Evolutionary conservation across 2,113 vertebrate species (phyloP).

Genomic region (Dasyprocta punctata): DNA sequence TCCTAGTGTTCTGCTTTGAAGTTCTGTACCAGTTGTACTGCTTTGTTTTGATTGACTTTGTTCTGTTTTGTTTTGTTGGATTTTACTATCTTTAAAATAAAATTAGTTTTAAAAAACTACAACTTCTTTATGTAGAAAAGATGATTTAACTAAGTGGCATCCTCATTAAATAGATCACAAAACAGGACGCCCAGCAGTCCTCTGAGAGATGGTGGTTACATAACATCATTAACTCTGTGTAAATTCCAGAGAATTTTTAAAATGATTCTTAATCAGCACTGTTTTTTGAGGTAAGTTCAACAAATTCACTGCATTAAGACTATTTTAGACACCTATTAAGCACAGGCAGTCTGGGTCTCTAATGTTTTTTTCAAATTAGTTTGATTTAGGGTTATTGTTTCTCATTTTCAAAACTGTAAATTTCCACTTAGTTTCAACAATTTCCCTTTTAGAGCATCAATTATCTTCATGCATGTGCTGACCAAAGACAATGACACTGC

Average conservation of each 20-base stretch:
- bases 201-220: not conserved
- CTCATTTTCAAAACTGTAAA: not conserved
- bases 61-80: too few species aligned
- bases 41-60: too few species aligned
- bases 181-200: not conserved
- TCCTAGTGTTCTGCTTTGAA: too few species aligned
- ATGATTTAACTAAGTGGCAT: conserved; percentile 12
- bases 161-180: not conserved
- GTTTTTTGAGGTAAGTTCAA: not conserved
- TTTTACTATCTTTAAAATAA: too few species aligned
- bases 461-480: not conserved
- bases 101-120: too few species aligned
- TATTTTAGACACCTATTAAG: not conserved
- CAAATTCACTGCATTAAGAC: not conserved
- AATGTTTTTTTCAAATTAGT: not conserved
- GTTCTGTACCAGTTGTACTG: too few species aligned
- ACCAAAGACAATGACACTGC: not conserved
- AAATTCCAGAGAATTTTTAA: conserved; percentile 25
- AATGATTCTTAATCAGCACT: conserved; percentile 7
- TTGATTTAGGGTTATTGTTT: conserved; percentile 32
- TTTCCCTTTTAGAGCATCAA: conserved; percentile 32
- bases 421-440: not conserved
- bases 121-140: not conserved
- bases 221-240: not conserved
- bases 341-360: not conserved